Percentiles rank a stretch among this genome's conserved stretches.
phyloP scores from a whole-genome alignment of 2,113 vertebrate genomes.

The Myxocyprinus asiaticus region DNA sequence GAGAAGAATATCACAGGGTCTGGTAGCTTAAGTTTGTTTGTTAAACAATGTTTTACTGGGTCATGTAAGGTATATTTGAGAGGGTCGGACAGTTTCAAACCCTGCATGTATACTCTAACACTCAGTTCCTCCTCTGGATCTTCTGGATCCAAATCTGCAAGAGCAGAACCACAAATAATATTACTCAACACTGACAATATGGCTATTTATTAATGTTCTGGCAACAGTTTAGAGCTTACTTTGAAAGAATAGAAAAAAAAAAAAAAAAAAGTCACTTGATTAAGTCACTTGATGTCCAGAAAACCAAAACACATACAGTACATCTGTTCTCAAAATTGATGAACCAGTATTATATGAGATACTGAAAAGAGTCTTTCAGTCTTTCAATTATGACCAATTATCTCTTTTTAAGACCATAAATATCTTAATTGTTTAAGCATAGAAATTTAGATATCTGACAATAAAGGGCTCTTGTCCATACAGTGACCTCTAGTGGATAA shows the following conservation, averaged over 20 bases:
- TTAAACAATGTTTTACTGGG: constrained; percentile 46
- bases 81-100: constrained; percentile 32
- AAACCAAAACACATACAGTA: too few relatives aligned
- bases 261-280: too few relatives aligned
- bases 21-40: constrained; percentile 40
- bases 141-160: constrained; percentile 27
- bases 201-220: neutral
- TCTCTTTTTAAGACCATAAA: neutral
- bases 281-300: too few relatives aligned
- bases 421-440: neutral
- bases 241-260: too few relatives aligned
- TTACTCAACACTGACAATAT: neutral
- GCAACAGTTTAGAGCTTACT: too few relatives aligned
- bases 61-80: constrained; percentile 38
- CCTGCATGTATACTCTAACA: constrained; percentile 52
- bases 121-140: constrained; percentile 48
- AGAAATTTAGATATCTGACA: neutral
- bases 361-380: too few relatives aligned
- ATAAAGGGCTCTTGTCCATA: neutral
- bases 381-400: neutral
- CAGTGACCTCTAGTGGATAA: constrained; percentile 3
- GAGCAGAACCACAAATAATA: neutral
- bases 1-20: constrained; percentile 40
- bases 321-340: too few relatives aligned
- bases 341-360: too few relatives aligned